phyloP scores from a whole-genome alignment of 1,140 invertebrate genomes.

The Tribolium madens region DNA sequence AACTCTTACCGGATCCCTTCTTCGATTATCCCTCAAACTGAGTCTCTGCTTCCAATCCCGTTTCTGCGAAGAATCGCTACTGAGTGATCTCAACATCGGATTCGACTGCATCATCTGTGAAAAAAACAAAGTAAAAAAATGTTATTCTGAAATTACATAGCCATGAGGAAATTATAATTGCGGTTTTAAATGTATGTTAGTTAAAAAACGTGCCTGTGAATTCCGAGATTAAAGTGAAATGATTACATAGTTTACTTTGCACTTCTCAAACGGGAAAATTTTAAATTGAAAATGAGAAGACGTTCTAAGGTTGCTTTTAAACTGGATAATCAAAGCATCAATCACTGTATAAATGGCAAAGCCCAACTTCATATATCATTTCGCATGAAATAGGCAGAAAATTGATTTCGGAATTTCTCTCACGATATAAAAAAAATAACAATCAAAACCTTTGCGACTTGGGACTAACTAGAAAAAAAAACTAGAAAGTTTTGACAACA shows the following conservation, averaged over 20 bases:
- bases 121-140: background rate
- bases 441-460: too few relatives aligned
- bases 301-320: background rate
- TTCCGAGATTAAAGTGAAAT: background rate
- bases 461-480: too few relatives aligned
- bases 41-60: constrained; percentile 72
- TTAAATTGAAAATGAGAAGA: constrained; percentile 27
- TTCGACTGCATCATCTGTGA: constrained; percentile 57
- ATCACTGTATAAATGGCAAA: constrained; percentile 15
- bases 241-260: constrained; percentile 16
- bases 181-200: too few relatives aligned
- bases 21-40: constrained; percentile 70
- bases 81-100: constrained; percentile 59
- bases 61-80: constrained; percentile 55
- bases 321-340: constrained; percentile 2
- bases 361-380: constrained; percentile 3
- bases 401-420: background rate
- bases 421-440: too few relatives aligned
- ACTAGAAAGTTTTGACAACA: too few relatives aligned
- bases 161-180: too few relatives aligned
- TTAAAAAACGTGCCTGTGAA: background rate
- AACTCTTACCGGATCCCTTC: constrained; percentile 61
- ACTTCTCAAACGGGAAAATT: constrained; percentile 5
- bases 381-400: background rate
- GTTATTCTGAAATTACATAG: too few relatives aligned